These are phyloP conservation scores for Probaryconus sp. DNA, from an alignment of 1,140 invertebrate species.

Conservation along the genomic window DNA sequence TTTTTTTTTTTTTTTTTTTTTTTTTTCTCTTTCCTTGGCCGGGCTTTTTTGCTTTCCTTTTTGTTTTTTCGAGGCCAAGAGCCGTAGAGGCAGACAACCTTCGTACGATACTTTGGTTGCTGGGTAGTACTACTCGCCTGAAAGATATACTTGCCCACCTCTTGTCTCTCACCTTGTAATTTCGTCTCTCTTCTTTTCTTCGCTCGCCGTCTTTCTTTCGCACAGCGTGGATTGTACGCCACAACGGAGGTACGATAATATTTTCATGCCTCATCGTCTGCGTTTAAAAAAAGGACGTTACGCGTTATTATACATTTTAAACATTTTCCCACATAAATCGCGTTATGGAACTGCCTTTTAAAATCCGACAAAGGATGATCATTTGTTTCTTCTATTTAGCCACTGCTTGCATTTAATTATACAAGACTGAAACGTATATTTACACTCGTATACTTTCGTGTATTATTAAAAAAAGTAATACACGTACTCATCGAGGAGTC, in stretches of 20 bases:
- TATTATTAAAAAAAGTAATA: too few relatives aligned
- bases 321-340: conserved; percentile 56
- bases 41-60: conserved; percentile 54
- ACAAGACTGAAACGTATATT: conserved; percentile 22
- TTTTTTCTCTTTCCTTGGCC: conserved; percentile 33
- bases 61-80: conserved; percentile 69
- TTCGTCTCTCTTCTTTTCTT: conserved; percentile 46
- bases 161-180: conserved; percentile 65
- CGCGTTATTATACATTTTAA: conserved; percentile 56
- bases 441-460: conserved; percentile 8
- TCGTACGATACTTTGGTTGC: conserved; percentile 67
- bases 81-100: conserved; percentile 74
- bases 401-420: conserved; percentile 39
- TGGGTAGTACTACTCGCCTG: conserved; percentile 20
- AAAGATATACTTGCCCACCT: conserved; percentile 62
- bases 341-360: conserved; percentile 22
- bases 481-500: conserved; percentile 12
- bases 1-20: conserved; percentile 23
- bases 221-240: conserved; percentile 19
- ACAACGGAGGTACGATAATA: conserved; percentile 43
- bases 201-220: conserved; percentile 36
- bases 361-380: conserved; percentile 42
- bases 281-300: conserved; percentile 45
- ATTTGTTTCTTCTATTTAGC: conserved; percentile 45
- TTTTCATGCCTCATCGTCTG: conserved; percentile 56